Conservation (phyloP, 2,113 vertebrate species). For the Lynx canadensis region DNA sequence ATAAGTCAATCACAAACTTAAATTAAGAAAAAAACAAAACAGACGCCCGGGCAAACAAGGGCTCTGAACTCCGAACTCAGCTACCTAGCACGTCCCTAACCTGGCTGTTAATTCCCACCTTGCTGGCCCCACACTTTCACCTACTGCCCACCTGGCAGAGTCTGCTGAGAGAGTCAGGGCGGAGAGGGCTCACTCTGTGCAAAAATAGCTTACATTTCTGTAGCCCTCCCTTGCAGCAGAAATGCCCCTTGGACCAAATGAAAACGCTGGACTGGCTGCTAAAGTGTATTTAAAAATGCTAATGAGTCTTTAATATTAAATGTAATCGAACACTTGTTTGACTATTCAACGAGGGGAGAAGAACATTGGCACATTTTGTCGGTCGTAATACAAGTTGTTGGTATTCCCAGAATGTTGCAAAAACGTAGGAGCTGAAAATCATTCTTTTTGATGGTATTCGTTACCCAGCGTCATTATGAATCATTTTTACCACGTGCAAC, state of each 20-base stretch:
- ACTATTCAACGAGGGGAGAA: neutral
- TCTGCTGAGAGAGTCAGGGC: neutral
- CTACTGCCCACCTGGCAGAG: neutral
- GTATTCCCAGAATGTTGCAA: neutral
- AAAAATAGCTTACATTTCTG: neutral
- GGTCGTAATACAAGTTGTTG: neutral
- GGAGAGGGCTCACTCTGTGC: neutral
- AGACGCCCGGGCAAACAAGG: slow-evolving; percentile 62
- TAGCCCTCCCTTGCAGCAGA: neutral
- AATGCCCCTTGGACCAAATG: neutral
- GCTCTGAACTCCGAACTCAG: slow-evolving; percentile 77
- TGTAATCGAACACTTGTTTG: neutral
- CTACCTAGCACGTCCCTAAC: slow-evolving; percentile 64
- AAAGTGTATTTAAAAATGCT: neutral
- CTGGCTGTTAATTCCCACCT: neutral
- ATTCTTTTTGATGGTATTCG: neutral
- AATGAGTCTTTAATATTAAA: neutral
- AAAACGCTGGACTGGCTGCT: neutral
- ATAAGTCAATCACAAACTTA: slow-evolving; percentile 89
- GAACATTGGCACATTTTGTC: neutral
- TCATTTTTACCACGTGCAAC: neutral
- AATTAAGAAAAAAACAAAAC: slow-evolving; percentile 85
- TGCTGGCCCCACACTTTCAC: neutral
- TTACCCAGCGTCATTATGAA: neutral
- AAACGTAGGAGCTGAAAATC: neutral